Evolutionary conservation across 2,888 invertebrate genomes (phyloP).

Genomic region (Allolobophora icterica): DNA sequence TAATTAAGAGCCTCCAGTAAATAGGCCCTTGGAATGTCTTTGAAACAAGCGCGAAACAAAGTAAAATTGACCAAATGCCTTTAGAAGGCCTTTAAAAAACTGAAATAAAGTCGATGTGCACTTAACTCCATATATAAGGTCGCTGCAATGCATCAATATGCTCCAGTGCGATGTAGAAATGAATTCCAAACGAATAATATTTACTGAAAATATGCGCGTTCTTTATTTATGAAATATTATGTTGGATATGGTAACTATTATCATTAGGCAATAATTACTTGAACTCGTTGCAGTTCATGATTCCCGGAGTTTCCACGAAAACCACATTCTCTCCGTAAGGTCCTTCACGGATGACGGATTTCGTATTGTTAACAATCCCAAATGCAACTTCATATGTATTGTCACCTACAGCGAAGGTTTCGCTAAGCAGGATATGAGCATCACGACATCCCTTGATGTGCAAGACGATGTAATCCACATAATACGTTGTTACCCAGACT

Average conservation of each 20-base stretch:
- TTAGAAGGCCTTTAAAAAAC: neutral
- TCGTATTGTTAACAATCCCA: conserved; percentile 34
- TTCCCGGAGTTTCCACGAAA: conserved; percentile 33
- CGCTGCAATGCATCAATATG: too few relatives aligned
- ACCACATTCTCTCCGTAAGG: conserved; percentile 37
- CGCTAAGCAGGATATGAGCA: conserved; percentile 39
- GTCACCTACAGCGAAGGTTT: neutral
- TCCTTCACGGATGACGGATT: conserved; percentile 37
- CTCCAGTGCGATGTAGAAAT: neutral
- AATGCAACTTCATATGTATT: conserved; percentile 38
- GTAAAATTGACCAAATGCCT: neutral
- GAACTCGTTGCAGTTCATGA: conserved; percentile 32
- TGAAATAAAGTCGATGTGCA: neutral
- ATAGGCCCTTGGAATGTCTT: neutral
- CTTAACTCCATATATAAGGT: too few relatives aligned
- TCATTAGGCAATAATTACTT: conserved; percentile 18
- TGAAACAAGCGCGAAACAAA: neutral
- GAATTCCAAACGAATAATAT: neutral
- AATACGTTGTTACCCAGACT: conserved; percentile 27
- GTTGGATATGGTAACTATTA: neutral
- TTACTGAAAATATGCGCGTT: neutral
- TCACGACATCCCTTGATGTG: conserved; percentile 31
- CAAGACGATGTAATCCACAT: conserved; percentile 29
- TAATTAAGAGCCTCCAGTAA: neutral
- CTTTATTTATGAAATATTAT: neutral